These are phyloP conservation scores for Saimiri boliviensis DNA, from an alignment of 2,113 vertebrate genomes.

Conservation along the genomic window DNA sequence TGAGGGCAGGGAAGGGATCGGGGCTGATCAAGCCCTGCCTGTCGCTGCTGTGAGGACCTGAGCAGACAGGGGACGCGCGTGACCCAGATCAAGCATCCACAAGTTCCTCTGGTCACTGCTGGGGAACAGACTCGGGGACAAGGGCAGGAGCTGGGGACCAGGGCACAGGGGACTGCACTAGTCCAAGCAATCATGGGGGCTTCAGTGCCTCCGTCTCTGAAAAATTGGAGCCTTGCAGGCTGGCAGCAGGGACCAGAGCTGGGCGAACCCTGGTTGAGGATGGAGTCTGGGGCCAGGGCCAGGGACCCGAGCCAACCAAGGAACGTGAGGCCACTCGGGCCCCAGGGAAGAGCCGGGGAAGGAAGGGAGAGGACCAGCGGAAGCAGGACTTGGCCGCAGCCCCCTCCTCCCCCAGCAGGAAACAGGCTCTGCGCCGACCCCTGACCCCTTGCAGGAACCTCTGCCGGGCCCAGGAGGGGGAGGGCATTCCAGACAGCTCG, in stretches of 20 bases:
- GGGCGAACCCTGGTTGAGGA: not conserved
- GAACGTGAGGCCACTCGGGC: constrained; percentile 16
- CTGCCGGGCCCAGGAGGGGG: not conserved
- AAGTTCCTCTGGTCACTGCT: not conserved
- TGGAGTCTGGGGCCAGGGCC: not conserved
- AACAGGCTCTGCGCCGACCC: constrained; percentile 47
- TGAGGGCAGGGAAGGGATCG: not conserved
- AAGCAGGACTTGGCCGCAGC: constrained; percentile 35
- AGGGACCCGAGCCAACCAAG: not conserved
- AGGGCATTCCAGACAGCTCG: not conserved
- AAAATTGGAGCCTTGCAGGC: not conserved
- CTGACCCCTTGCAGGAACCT: constrained; percentile 47
- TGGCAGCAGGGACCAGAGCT: rapidly evolving
- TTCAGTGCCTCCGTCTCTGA: not conserved
- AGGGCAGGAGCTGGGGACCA: not conserved
- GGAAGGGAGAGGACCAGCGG: constrained; percentile 65
- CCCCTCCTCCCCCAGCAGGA: constrained; percentile 65
- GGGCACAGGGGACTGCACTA: not conserved
- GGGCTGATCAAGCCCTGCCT: not conserved
- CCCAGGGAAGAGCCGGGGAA: constrained; percentile 64
- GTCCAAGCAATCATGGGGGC: not conserved
- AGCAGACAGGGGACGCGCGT: not conserved
- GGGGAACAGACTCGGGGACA: not conserved
- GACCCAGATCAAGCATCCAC: not conserved
- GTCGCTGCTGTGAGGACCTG: not conserved